These are phyloP conservation scores for Ceratitis capitata DNA, from an alignment of 1,140 invertebrate species.

Conservation along the genomic window DNA sequence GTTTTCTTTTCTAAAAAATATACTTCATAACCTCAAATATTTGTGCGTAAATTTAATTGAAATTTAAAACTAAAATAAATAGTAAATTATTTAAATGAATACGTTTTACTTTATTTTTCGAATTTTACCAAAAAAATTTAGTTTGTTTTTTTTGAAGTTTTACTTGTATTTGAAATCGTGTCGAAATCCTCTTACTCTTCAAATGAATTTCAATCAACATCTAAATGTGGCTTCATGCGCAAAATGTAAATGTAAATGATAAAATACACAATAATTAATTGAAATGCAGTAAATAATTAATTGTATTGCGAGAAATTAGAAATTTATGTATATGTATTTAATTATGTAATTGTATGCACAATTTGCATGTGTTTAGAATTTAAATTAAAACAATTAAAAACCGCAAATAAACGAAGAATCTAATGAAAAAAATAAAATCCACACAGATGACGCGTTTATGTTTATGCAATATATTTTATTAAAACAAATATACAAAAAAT, in stretches of 20 bases:
- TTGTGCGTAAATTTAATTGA: neutral
- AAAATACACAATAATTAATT: neutral
- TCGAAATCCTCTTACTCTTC: too few relatives aligned
- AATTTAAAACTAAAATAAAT: neutral
- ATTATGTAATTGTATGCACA: conserved; percentile 14
- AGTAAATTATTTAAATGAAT: too few relatives aligned
- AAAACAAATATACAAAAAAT: neutral
- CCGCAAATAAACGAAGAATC: too few relatives aligned
- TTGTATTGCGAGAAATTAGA: neutral
- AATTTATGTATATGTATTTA: neutral
- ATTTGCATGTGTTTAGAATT: conserved; percentile 8
- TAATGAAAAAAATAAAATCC: neutral
- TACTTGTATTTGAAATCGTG: too few relatives aligned
- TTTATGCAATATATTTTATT: neutral
- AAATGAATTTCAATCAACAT: conserved; percentile 8
- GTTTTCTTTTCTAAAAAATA: neutral
- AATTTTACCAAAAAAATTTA: neutral
- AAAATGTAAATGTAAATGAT: conserved; percentile 20
- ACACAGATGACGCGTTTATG: neutral
- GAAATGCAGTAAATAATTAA: neutral
- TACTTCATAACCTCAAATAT: neutral
- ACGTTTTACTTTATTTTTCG: too few relatives aligned
- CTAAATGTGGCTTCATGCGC: conserved; percentile 32
- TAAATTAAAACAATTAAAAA: neutral
- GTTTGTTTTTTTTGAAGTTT: too few relatives aligned